Evolutionary conservation across 2,113 vertebrate genomes (phyloP), one percentile per base, ranked within the genome.

Genomic region (Drymodes brunneopygia): DNA sequence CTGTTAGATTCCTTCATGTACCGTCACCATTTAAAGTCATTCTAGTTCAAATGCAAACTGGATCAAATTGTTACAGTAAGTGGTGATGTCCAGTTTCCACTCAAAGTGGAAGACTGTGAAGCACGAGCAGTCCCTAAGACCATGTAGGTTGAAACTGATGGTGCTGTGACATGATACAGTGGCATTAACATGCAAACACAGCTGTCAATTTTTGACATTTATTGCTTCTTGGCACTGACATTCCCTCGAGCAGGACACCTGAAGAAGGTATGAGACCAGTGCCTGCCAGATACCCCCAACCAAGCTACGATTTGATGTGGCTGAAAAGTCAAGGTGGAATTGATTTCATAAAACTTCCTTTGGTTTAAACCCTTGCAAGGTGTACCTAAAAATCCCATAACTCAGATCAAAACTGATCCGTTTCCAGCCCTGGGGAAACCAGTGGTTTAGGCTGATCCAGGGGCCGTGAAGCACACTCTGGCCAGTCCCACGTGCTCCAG

Each of bases 141-240:
- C 19, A 10, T 0, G 2, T 22, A 11, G 44, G 53, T 48, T 36
- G 81, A 58, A 71, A 79, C 29, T 17, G 14, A 2, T 1, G 7
- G 70, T 17, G 11, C 36, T 3, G 31, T 29, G 36, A 27, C 2
- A 0, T 1, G 27, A 11, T 22, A 35, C 2, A 9, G 47, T 29
- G 27, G 38, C 50, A 21, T 12, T 47, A 33, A 33, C 40, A 47
- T 0, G 3, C 38, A 24, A 74, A 58, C 8, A 7, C 16, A 36
- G 53, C 18, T 31, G 2, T 7, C 8, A 1, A 15, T 38, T 38
- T 38, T 38, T 38, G 38, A 38, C 38, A 38, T 38, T 38, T 38
- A 38, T 31, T 6, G 3, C 23, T 54, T 24, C 57, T 60, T 12
- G 44, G 60, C 33, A 15, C 7, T 6, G n/a, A 3, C 22, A 8